Base-by-base conservation (phyloP, 2,888 invertebrate genomes). In the Gasteruption jaculator region DNA sequence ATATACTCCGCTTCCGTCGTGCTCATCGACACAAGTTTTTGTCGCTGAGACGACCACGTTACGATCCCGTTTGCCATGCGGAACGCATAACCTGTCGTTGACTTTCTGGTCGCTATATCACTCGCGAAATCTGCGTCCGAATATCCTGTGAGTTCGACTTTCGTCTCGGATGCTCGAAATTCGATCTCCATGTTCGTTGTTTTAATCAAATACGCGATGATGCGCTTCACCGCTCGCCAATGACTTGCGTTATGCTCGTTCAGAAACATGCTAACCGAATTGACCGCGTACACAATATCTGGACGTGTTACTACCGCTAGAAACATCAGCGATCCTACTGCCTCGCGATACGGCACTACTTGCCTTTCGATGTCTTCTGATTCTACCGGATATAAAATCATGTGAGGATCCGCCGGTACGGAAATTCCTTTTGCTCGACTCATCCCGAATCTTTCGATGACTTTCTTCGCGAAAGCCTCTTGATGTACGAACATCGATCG, bases 1-100 rank as follows among this genome's bases (percentile, higher is more conserved):
- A 58, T 43, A 33, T 53, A 52, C 32, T 61, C 54, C 7, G 56
- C 55, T 45, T 57, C 57, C 3, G 48, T 46, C 0, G 52, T 56
- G 6, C 49, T 48, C 5, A 45, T 40, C 5, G 54, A 44, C 2
- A 57, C 57, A 11, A 45, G 31, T 26, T 36, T 30, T 33, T 50
- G 49, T 10, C 45, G 11, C 10, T 46, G 42, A 10, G 44, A 39
- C 2, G 24, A 29, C 51, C 51, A 52, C 1, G 51, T 40, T 6
- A 53, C 33, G 8, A 45, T 33, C 16, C 43, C 48, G 27, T 41
- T 35, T 25, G 42, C 40, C 21, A 47, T 26, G 3, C 39, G 3
- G 18, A 45, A 38, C 2, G 44, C 35, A 12, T 42, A 49, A 3
- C 48, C 50, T 4, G 53, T 43, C 6, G 34, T 45, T 5, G 42